phyloP scores from a whole-genome alignment of 2,888 invertebrate genomes.

The Caenorhabditis sp. region DNA sequence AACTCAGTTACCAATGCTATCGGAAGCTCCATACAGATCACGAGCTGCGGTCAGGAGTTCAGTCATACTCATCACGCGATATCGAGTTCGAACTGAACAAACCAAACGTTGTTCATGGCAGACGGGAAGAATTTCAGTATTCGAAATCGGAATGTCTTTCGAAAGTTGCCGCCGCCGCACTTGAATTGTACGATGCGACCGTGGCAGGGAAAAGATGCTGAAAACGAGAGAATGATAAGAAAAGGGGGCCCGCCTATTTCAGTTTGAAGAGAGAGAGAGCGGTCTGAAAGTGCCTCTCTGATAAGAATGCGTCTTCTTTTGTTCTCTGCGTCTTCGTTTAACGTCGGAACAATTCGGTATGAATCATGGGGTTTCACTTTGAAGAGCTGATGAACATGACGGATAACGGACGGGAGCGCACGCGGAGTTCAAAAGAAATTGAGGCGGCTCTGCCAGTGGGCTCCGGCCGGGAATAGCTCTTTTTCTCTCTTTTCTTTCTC shows the following conservation, averaged over 20 bases:
- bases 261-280: too few species aligned
- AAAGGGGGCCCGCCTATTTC: neutral
- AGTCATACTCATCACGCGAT: too few species aligned
- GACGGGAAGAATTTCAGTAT: neutral
- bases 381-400: slow-evolving; percentile 20
- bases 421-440: slow-evolving; percentile 24
- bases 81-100: too few species aligned
- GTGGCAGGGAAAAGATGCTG: neutral
- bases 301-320: neutral
- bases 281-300: too few species aligned
- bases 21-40: too few species aligned
- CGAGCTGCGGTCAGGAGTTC: too few species aligned
- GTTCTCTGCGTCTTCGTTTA: neutral
- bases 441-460: neutral
- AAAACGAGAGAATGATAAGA: neutral
- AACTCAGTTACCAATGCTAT: too few species aligned
- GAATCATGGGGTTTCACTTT: too few species aligned
- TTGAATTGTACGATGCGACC: neutral
- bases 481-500: slow-evolving; percentile 4
- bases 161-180: too few species aligned
- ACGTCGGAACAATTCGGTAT: too few species aligned
- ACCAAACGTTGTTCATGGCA: neutral
- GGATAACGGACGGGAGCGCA: slow-evolving; percentile 18
- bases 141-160: neutral
- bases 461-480: slow-evolving; percentile 1